These are phyloP conservation scores for Parasteatoda tepidariorum DNA, from an alignment of 1,140 invertebrate genomes.

Conservation along the genomic window DNA sequence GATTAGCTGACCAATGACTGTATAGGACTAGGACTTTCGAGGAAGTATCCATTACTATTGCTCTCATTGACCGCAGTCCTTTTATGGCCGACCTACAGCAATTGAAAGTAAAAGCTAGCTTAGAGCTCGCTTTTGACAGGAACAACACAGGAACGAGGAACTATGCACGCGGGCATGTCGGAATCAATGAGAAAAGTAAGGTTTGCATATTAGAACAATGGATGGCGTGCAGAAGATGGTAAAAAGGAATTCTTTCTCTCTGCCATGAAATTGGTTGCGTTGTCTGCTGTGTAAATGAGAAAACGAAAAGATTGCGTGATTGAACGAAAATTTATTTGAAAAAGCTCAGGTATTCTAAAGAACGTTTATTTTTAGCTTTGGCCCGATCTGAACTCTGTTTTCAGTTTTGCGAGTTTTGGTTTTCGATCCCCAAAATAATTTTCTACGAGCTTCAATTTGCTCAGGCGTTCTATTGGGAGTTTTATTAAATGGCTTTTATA, in stretches of 20 bases:
- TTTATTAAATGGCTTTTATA: too few relatives aligned
- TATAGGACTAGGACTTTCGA: background rate
- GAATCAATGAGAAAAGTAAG: constrained; percentile 27
- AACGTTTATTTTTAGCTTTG: background rate
- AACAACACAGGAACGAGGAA: constrained; percentile 3
- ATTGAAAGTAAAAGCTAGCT: background rate
- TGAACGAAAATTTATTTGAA: background rate
- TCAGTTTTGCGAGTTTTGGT: too few relatives aligned
- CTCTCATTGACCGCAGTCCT: background rate
- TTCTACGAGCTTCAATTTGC: too few relatives aligned
- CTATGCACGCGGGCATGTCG: background rate
- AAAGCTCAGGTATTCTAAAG: background rate
- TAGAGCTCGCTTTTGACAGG: background rate
- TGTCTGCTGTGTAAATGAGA: background rate
- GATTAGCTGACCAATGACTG: background rate
- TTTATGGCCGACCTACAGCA: background rate
- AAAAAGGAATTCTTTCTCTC: constrained; percentile 38
- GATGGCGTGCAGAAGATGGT: constrained; percentile 28
- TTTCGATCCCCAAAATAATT: too few relatives aligned
- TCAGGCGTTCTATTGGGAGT: too few relatives aligned
- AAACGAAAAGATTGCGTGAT: background rate
- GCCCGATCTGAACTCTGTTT: background rate
- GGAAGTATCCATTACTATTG: background rate
- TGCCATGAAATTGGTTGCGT: background rate
- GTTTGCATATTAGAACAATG: constrained; percentile 57